Conservation (phyloP, 1,140 invertebrate genomes). For the Leptinotarsa lineolata region DNA sequence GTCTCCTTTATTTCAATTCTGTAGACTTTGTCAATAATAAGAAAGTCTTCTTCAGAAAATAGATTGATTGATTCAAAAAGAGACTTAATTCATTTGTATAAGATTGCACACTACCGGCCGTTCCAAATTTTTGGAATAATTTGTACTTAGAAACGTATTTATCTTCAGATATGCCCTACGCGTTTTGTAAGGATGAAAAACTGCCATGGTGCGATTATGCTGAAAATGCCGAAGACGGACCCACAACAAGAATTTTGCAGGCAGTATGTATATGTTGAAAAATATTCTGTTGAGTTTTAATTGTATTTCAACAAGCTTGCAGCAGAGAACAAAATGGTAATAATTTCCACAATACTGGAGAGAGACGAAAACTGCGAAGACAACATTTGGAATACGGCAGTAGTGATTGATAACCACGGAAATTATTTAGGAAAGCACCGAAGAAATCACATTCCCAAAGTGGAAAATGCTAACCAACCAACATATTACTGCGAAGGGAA, state of each 20-base stretch:
- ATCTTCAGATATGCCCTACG: conserved; percentile 92
- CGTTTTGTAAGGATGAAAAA: conserved; percentile 96
- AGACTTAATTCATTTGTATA: no score
- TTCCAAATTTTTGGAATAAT: not conserved
- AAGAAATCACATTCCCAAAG: conserved; percentile 97
- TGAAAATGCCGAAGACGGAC: conserved; percentile 84
- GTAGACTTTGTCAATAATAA: no score
- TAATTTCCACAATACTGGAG: conserved; percentile 93
- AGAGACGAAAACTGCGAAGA: conserved; percentile 87
- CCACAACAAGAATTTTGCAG: conserved; percentile 80
- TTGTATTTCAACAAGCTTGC: conserved; percentile 66
- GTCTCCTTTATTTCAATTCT: no score
- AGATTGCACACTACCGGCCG: no score
- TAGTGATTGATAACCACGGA: conserved; percentile 88
- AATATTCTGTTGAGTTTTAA: not conserved
- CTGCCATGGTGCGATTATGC: conserved; percentile 97
- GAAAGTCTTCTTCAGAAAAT: no score
- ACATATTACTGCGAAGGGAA: conserved; percentile 97
- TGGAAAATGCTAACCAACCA: conserved; percentile 98
- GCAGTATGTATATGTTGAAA: conserved; percentile 59
- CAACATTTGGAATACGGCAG: conserved; percentile 93
- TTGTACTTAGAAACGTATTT: not conserved
- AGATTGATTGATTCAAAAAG: no score
- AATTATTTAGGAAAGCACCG: conserved; percentile 89
- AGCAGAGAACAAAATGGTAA: conserved; percentile 87